phyloP scores from a whole-genome alignment of 2,113 vertebrate genomes.

The Triplophysa rosa region DNA sequence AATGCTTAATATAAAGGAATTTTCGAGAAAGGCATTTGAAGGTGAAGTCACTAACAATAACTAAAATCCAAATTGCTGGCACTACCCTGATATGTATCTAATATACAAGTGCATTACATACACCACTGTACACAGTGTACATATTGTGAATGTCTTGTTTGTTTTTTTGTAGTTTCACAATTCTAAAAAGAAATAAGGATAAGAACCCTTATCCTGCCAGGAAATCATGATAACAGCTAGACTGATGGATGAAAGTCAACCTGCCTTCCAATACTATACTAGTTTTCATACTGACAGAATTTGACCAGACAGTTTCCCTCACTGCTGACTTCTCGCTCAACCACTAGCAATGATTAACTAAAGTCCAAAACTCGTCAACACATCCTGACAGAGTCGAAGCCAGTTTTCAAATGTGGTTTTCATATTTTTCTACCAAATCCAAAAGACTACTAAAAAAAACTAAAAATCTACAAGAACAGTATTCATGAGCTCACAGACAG shows the following conservation, averaged over 20 bases:
- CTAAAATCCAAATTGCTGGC: neutral
- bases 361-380: conserved; percentile 18
- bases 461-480: conserved; percentile 3
- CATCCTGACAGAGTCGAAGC: neutral
- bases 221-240: neutral
- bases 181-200: neutral
- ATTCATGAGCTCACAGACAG: neutral
- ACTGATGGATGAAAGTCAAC: conserved; percentile 28
- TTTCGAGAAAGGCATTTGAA: too few relatives aligned
- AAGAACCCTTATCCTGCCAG: neutral
- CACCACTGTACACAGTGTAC: too few relatives aligned
- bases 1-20: too few relatives aligned
- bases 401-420: conserved; percentile 22
- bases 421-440: conserved; percentile 7
- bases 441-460: neutral
- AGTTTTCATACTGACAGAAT: conserved; percentile 13
- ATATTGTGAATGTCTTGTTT: too few relatives aligned
- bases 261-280: conserved; percentile 27
- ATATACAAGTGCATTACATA: neutral
- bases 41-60: neutral
- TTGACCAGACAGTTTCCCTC: conserved; percentile 26
- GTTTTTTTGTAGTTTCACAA: neutral
- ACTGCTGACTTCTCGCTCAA: conserved; percentile 12
- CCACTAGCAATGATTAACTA: conserved; percentile 40
- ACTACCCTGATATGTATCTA: neutral